phyloP scores from a whole-genome alignment of 1,140 invertebrate genomes.

The Pachypeltis micranthus region DNA sequence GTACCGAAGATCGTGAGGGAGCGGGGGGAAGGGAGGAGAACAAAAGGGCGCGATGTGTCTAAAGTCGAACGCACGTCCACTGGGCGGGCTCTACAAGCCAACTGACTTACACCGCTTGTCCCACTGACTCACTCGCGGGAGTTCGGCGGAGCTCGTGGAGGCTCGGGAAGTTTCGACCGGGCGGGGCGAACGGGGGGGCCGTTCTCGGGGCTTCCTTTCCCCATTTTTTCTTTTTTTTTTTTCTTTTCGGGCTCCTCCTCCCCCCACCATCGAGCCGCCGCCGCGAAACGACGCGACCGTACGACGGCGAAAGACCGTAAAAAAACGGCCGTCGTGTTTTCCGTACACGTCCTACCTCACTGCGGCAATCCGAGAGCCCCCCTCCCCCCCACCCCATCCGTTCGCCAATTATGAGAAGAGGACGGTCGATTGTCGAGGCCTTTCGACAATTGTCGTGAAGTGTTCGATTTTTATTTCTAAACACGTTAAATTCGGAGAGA shows the following conservation, averaged over 20 bases:
- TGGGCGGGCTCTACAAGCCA: constrained; percentile 18
- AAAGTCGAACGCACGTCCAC: no score
- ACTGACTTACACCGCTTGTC: constrained; percentile 20
- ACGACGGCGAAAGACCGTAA: no score
- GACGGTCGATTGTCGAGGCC: not conserved
- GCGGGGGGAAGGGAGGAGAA: no score
- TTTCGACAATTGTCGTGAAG: no score
- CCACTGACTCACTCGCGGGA: constrained; percentile 27
- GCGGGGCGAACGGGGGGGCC: not conserved
- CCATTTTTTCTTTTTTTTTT: not conserved
- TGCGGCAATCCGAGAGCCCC: not conserved
- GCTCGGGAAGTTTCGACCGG: constrained; percentile 13
- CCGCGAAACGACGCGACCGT: no score
- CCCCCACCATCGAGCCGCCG: not conserved
- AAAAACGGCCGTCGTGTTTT: no score
- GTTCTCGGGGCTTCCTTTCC: not conserved
- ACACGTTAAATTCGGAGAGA: no score
- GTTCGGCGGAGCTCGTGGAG: constrained; percentile 20
- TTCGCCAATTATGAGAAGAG: not conserved
- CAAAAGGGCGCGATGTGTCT: no score
- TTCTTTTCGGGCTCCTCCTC: not conserved
- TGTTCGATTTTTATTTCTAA: no score
- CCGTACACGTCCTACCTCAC: not conserved
- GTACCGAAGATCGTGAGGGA: no score
- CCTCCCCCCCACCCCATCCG: not conserved